Evolutionary conservation across 2,888 invertebrate genomes (phyloP).

Genomic region (Panopea generosa): DNA sequence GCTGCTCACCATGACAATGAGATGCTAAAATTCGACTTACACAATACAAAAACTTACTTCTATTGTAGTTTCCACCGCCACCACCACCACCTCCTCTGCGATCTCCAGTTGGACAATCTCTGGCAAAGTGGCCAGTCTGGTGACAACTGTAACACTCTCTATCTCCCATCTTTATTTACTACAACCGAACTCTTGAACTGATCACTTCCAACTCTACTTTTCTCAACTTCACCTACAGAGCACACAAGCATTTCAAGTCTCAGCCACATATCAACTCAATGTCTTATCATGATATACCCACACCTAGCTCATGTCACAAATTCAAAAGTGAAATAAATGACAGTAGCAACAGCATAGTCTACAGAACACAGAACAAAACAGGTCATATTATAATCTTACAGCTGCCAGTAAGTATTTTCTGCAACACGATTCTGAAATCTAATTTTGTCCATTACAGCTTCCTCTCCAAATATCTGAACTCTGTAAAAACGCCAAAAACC

Average conservation of each 20-base stretch:
- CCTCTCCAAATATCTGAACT: no score
- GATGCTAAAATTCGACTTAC: no score
- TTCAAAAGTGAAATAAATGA: slow-evolving; percentile 49
- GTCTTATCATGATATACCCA: slow-evolving; percentile 8
- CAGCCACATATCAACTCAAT: background rate
- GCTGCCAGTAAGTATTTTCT: background rate
- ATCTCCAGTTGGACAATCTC: slow-evolving; percentile 34
- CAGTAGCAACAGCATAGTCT: slow-evolving; percentile 27
- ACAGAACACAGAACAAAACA: no score
- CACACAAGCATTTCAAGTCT: slow-evolving; percentile 34
- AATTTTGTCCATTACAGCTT: no score
- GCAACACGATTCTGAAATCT: no score
- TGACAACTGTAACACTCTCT: slow-evolving; percentile 53
- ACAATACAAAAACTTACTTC: background rate
- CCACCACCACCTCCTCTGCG: slow-evolving; percentile 25
- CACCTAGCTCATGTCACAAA: slow-evolving; percentile 47
- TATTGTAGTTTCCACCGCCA: background rate
- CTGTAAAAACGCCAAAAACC: no score
- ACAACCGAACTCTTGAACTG: slow-evolving; percentile 14
- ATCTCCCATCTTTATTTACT: slow-evolving; percentile 44
- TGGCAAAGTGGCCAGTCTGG: slow-evolving; percentile 42
- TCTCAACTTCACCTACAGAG: slow-evolving; percentile 57
- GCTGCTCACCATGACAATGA: no score
- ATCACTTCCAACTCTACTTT: slow-evolving; percentile 42
- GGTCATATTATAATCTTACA: no score